Conservation (phyloP, 1,140 invertebrate species). For the Platyscapa corneri region DNA sequence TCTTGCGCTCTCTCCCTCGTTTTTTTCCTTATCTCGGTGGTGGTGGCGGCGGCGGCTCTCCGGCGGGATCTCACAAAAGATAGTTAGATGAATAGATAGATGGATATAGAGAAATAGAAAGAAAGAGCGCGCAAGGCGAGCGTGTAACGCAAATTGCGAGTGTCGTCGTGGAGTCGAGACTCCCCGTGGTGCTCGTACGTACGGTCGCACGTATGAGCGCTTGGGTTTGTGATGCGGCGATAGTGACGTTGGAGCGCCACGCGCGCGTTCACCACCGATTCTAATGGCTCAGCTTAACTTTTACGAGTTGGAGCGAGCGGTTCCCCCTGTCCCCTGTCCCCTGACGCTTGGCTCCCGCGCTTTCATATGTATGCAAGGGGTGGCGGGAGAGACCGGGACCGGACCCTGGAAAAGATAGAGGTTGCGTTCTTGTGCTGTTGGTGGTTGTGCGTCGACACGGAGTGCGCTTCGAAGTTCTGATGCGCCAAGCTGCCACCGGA, state of each 20-base stretch:
- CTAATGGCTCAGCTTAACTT: conserved; percentile 46
- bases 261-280: conserved; percentile 33
- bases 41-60: neutral
- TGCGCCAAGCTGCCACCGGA: neutral
- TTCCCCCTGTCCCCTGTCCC: neutral
- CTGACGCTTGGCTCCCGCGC: no score
- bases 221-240: no score
- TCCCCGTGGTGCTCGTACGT: no score
- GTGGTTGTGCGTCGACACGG: neutral
- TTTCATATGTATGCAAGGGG: no score
- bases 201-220: no score
- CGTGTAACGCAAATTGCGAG: conserved; percentile 24
- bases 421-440: neutral
- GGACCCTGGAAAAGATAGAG: neutral
- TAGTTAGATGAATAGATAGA: neutral
- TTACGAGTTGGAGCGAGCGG: conserved; percentile 26
- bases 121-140: neutral
- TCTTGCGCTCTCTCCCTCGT: neutral
- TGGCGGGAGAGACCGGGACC: neutral
- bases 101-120: neutral
- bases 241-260: neutral
- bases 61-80: neutral
- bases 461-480: conserved; percentile 32
- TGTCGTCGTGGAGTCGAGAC: conserved; percentile 24
- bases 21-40: neutral